Conservation (phyloP, 2,888 invertebrate genomes). For the Drosophila falleni region DNA sequence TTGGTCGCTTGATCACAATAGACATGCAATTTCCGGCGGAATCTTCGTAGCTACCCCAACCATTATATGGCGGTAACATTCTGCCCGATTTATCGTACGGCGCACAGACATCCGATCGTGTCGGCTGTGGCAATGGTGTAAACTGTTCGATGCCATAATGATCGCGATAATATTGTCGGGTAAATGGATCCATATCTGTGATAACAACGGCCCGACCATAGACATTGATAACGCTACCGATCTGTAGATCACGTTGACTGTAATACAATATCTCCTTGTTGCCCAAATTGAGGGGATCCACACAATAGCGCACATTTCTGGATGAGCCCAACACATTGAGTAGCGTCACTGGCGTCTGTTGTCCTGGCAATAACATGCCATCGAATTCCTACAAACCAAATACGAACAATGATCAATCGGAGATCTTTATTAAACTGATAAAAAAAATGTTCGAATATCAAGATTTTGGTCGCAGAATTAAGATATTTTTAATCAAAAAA, state of each 20-base stretch:
- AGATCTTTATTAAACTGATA: neutral
- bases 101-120: conserved; percentile 65
- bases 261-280: conserved; percentile 84
- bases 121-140: conserved; percentile 74
- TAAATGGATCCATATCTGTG: conserved; percentile 94
- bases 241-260: conserved; percentile 89
- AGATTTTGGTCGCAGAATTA: too few relatives aligned
- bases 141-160: conserved; percentile 84
- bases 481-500: too few relatives aligned
- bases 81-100: conserved; percentile 64
- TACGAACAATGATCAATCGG: neutral
- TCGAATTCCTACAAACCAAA: conserved; percentile 59
- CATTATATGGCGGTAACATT: conserved; percentile 93
- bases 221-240: conserved; percentile 93
- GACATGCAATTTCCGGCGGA: conserved; percentile 94
- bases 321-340: conserved; percentile 88
- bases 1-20: conserved; percentile 91
- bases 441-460: too few relatives aligned
- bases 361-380: conserved; percentile 86
- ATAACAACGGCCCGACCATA: conserved; percentile 93
- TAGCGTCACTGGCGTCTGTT: conserved; percentile 86
- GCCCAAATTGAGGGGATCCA: conserved; percentile 87
- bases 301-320: conserved; percentile 86
- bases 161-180: conserved; percentile 92
- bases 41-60: conserved; percentile 95